Conservation (phyloP, 2,888 invertebrate species). For the Lepidocyrtinus sp. region DNA sequence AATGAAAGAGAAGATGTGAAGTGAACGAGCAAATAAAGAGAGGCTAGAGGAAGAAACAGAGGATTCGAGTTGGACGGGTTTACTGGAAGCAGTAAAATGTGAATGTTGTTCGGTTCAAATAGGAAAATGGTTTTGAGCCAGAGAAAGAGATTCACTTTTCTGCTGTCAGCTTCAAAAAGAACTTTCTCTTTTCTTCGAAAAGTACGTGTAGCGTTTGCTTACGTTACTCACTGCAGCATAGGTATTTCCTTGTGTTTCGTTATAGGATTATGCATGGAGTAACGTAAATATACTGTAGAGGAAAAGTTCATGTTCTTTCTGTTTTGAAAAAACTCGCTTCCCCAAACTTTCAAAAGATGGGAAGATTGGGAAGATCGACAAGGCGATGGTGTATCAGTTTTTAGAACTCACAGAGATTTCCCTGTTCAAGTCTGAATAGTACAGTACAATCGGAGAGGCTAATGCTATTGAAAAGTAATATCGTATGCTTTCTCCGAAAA, state of each 20-base stretch:
- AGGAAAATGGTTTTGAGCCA: slow-evolving; percentile 49
- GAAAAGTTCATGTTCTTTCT: too few relatives aligned
- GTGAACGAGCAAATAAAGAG: slow-evolving; percentile 37
- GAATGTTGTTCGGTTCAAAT: slow-evolving; percentile 46
- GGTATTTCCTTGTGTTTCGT: not conserved
- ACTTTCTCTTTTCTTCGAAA: slow-evolving; percentile 37
- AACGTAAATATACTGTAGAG: not conserved
- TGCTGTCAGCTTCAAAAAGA: slow-evolving; percentile 50
- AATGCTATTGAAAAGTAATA: not conserved
- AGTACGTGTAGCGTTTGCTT: too few relatives aligned
- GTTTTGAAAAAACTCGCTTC: not conserved
- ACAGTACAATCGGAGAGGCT: too few relatives aligned
- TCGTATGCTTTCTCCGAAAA: slow-evolving; percentile 21
- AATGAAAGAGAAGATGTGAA: slow-evolving; percentile 20
- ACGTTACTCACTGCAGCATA: not conserved
- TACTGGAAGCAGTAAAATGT: slow-evolving; percentile 34
- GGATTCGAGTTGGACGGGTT: not conserved
- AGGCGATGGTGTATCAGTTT: not conserved
- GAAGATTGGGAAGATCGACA: not conserved
- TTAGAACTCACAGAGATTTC: too few relatives aligned
- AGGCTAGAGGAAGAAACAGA: slow-evolving; percentile 14
- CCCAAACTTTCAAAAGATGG: not conserved
- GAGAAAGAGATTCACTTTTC: slow-evolving; percentile 59
- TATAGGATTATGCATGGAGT: not conserved
- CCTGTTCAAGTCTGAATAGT: too few relatives aligned